Evolutionary conservation across 1,140 invertebrate species (phyloP), one percentile per base, ranked within the genome.

Genomic region (Drosophila pallidifrons): DNA sequence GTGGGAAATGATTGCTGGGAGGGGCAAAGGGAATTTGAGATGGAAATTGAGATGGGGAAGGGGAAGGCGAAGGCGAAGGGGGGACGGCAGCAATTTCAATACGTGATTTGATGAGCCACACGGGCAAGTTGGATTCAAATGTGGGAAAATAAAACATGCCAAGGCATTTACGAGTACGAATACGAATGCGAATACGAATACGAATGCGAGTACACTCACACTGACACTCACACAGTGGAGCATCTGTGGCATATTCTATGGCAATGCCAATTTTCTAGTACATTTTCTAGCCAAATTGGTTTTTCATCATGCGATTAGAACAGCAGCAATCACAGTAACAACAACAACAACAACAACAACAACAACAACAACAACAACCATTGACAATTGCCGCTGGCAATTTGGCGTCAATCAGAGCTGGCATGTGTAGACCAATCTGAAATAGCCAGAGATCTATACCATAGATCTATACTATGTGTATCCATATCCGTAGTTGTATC

Each of bases 191-290:
- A n/a, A 20, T 49, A 35, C 41, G 41, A 43, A 10, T 43, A 13
- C 20, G 20, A 45, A 57, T 61, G 47, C 38, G 20, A 25, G 20
- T 25, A 20, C 11, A 55, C 63, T 16, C 45, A 59, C n/a, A 68
- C 38, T 30, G 46, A 51, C 30, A 51, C 60, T 38, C 46, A 30
- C 30, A 20, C 16, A 3, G 41, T 52, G 16, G 15, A 47, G 28
- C 11, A 38, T 38, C 10, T 38, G 35, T 38, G 35, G 16, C 10
- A 45, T 25, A 25, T 47, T 61, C 20, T 49, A 63, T 58, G 51
- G 52, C 69, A 43, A 59, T 64, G 54, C 54, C 73, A 75, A 75
- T 75, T 75, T 75, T 75, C 73, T 59, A 71, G 35, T 52, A 75
- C 51, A 71, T 75, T 75, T 75, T 75, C 73, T 16, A 43, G 13